Conservation (phyloP, 2,113 vertebrate genomes). For the Apodemus speciosus region DNA sequence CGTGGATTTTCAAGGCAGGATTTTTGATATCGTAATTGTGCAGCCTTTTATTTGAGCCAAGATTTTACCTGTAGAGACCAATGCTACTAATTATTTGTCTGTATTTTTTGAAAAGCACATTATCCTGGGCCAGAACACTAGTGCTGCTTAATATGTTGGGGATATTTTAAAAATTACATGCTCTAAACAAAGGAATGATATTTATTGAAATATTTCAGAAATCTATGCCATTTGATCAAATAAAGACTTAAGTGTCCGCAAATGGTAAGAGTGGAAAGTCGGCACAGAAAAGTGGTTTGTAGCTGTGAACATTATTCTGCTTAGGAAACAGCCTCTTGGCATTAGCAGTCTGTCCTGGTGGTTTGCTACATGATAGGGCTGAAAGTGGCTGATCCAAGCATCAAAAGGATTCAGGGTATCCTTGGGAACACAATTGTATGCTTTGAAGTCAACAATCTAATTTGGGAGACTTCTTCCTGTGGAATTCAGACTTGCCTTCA, state of each 20-base stretch:
- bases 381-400: neutral
- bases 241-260: constrained; percentile 16
- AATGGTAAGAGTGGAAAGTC: constrained; percentile 4
- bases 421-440: constrained; percentile 13
- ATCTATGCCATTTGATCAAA: constrained; percentile 38
- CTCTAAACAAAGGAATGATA: neutral
- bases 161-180: constrained; percentile 2
- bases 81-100: neutral
- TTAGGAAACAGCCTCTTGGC: constrained; percentile 48
- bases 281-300: neutral
- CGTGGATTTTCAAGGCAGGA: neutral
- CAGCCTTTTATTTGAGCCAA: constrained; percentile 42
- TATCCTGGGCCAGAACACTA: neutral
- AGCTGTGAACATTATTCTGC: constrained; percentile 18
- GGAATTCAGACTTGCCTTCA: neutral
- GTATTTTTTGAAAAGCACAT: constrained; percentile 34
- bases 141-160: neutral
- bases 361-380: neutral
- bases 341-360: neutral
- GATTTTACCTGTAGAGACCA: constrained; percentile 2
- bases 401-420: neutral
- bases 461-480: constrained; percentile 10
- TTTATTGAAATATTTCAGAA: constrained; percentile 47
- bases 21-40: neutral
- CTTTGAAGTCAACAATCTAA: neutral